Conservation (phyloP, 92 coral and sea anemone genomes). For the Actinostola sp. region DNA sequence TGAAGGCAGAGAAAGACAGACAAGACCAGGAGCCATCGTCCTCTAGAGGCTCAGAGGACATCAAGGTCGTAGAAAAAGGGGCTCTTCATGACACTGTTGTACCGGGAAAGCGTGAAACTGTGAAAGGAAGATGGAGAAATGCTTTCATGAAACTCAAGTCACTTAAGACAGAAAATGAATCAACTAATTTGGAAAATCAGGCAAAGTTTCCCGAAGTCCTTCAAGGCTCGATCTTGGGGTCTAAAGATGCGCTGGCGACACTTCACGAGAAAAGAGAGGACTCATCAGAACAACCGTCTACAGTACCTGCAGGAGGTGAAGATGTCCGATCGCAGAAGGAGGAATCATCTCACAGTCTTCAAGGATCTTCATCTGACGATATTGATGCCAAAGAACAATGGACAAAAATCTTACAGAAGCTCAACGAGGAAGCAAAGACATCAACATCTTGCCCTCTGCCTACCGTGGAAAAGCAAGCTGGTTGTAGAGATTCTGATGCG, state of each 20-base stretch:
- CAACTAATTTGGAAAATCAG: background rate
- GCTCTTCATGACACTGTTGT: background rate
- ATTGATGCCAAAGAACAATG: constrained; percentile 6
- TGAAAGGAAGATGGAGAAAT: background rate
- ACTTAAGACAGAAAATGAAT: background rate
- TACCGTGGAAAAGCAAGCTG: background rate
- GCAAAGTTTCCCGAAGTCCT: background rate
- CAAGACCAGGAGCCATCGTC: background rate
- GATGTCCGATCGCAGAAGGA: background rate
- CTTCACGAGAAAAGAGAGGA: constrained; percentile 3
- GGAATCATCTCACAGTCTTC: too few species aligned
- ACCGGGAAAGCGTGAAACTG: background rate
- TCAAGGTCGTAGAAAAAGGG: background rate
- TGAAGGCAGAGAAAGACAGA: constrained; percentile 21
- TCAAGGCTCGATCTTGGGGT: background rate
- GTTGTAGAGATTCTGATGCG: background rate
- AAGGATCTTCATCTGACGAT: background rate
- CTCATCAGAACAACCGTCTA: background rate
- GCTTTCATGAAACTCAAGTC: constrained; percentile 2
- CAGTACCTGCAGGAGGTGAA: background rate
- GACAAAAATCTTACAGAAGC: background rate
- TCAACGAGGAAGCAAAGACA: background rate
- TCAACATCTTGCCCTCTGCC: background rate
- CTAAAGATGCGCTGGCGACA: background rate
- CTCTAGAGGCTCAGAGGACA: background rate